Base-by-base conservation (phyloP, 2,888 invertebrate species). In the Lordiphosa andalusiaca region DNA sequence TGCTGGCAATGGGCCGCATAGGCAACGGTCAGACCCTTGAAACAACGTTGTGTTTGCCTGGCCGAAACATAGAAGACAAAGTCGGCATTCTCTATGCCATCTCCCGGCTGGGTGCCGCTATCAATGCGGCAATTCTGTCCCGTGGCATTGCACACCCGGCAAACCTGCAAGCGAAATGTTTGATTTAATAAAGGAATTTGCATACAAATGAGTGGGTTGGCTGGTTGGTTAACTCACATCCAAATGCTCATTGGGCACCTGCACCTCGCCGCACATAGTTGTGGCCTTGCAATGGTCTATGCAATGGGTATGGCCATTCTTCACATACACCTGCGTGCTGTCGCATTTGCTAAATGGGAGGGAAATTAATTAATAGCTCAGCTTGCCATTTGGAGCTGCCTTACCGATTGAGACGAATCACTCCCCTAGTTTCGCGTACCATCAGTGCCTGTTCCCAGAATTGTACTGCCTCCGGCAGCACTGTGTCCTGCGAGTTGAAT, bases 1-100 rank as follows among this genome's bases (percentile, higher is more conserved):
- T 98, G 98, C 88, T 99, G 99, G 84, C 99, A 99, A 89, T 99
- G 99, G 0, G 98, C 98, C 0, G 99, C 98, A 90, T 98, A 99
- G 0, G 99, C 98, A 1, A 98, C 97, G 0, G 98, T 98, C 65
- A 95, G 91, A 0, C 96, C 96, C 73, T 96, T 94, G 67, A 94
- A 93, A 88, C 99, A 99, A n/a, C 98, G 91, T 76, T 95, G 95
- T 0, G 98, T 97, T 88, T 97, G 95, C 86, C 96, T 93, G 0
- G 98, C 98, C 4, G 98, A 98, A 6, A 99, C 97, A 89, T 99
- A 99, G 71, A 99, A 94, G 1, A 99, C 94, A 89, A 99, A 99
- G 90, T 99, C 98, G 0, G 97, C 94, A 72, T 95, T 93, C 52
- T 92, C 91, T 12, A 96, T 94, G 3, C 97, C 95, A 38, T 90